These are phyloP conservation scores for Carduelis carduelis DNA, from an alignment of 2,797 vertebrate genomes.

Conservation along the genomic window DNA sequence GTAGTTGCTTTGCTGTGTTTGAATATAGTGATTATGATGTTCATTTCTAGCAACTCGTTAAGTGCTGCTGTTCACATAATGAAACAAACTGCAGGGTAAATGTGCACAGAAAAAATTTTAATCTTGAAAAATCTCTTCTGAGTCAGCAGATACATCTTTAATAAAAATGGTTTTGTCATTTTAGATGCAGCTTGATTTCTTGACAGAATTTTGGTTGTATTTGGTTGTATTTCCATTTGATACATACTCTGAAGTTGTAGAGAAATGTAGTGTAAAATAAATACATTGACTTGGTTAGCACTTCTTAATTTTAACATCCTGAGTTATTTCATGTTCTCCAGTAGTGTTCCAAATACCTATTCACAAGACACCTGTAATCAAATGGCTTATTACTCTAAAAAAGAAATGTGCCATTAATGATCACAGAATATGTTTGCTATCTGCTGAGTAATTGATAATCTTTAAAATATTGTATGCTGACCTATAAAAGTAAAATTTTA, in stretches of 20 bases:
- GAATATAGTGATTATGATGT: slow-evolving; percentile 67
- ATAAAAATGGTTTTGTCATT: not conserved
- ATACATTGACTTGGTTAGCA: not conserved
- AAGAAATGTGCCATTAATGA: not conserved
- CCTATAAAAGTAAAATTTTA: not conserved
- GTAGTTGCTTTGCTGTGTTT: slow-evolving; percentile 71
- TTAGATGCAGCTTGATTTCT: not conserved
- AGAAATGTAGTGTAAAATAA: not conserved
- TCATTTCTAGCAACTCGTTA: slow-evolving; percentile 68
- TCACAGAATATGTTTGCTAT: not conserved
- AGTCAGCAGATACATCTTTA: not conserved
- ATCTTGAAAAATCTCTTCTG: not conserved
- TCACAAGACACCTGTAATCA: not conserved
- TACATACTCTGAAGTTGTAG: not conserved
- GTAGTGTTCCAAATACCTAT: not conserved
- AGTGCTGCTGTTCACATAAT: slow-evolving; percentile 46
- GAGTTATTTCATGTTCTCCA: not conserved
- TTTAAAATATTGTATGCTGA: not conserved
- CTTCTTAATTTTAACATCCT: not conserved
- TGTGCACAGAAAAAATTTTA: slow-evolving; percentile 10
- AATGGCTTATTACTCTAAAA: not conserved
- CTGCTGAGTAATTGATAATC: not conserved
- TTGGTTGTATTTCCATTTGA: slow-evolving; percentile 9
- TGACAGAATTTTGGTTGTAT: slow-evolving; percentile 19
- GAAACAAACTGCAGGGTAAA: slow-evolving; percentile 35